Conservation (phyloP, 2,888 invertebrate genomes). For the Drosophila siamana region DNA sequence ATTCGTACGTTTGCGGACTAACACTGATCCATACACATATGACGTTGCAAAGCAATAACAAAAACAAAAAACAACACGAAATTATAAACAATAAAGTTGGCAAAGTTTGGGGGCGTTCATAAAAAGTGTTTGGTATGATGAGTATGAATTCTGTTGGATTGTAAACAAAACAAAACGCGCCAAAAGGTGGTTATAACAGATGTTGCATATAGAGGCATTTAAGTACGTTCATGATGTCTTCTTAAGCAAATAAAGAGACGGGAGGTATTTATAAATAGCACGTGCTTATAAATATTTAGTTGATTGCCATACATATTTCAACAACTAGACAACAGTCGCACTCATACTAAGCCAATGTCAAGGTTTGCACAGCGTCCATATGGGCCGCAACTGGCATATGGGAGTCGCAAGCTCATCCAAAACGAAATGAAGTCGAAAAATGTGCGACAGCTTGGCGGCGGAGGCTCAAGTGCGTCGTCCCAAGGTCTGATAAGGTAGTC, state of each 20-base stretch:
- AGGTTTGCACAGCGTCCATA: slow-evolving; percentile 29
- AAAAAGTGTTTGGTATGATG: slow-evolving; percentile 50
- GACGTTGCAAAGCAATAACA: slow-evolving; percentile 55
- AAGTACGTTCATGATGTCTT: slow-evolving; percentile 56
- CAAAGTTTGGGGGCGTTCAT: slow-evolving; percentile 28
- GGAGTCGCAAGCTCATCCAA: slow-evolving; percentile 22
- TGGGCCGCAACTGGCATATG: slow-evolving; percentile 31
- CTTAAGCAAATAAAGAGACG: slow-evolving; percentile 56
- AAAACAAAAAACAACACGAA: slow-evolving; percentile 23
- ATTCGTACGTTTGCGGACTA: slow-evolving; percentile 23
- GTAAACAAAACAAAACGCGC: slow-evolving; percentile 69
- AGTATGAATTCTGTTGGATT: slow-evolving; percentile 20
- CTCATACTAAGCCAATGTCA: slow-evolving; percentile 53
- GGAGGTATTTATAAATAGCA: slow-evolving; percentile 57
- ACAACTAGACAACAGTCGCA: not conserved
- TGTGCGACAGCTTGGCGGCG: slow-evolving; percentile 38
- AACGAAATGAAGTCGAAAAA: slow-evolving; percentile 21
- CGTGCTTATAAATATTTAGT: slow-evolving; percentile 45
- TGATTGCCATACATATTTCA: slow-evolving; percentile 16
- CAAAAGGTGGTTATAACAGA: slow-evolving; percentile 63
- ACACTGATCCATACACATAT: slow-evolving; percentile 51
- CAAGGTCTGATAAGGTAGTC: slow-evolving; percentile 69
- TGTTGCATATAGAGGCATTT: slow-evolving; percentile 66
- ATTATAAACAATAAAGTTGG: slow-evolving; percentile 61
- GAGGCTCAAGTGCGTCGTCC: slow-evolving; percentile 49